A percentile compares a stretch with the other conserved stretches of the same genome.
phyloP scores from a whole-genome alignment of 2,888 invertebrate genomes.

The Macaria notata region DNA sequence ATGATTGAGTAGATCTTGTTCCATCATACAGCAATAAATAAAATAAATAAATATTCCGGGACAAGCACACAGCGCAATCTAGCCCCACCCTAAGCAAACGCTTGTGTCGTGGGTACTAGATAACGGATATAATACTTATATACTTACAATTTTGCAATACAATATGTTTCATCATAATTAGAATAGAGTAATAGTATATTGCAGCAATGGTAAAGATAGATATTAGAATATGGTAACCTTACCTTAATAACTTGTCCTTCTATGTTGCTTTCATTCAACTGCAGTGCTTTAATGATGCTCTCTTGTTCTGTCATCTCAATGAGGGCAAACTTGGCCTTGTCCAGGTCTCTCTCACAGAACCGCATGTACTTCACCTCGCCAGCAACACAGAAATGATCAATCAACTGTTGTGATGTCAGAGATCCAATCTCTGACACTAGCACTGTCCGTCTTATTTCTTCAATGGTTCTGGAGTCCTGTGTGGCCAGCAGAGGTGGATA shows the following conservation, averaged over 20 bases:
- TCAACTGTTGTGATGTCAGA: conserved; percentile 90
- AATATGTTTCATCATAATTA: no score
- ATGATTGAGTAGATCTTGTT: no score
- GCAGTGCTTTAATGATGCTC: conserved; percentile 92
- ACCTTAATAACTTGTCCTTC: conserved; percentile 85
- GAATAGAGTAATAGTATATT: no score
- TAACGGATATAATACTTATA: no score
- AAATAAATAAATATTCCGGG: no score
- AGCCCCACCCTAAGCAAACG: no score
- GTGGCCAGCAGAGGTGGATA: conserved; percentile 96
- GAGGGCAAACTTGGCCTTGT: conserved; percentile 90
- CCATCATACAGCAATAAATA: no score
- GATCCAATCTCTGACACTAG: conserved; percentile 91
- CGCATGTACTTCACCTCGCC: conserved; percentile 98
- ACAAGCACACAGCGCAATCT: no score
- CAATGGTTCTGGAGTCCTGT: conserved; percentile 93
- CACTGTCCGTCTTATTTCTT: conserved; percentile 97
- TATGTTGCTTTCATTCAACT: conserved; percentile 90
- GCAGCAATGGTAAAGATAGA: no score
- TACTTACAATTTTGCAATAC: no score
- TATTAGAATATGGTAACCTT: conserved; percentile 10
- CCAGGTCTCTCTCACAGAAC: conserved; percentile 92
- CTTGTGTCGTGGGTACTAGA: no score
- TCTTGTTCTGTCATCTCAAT: conserved; percentile 97
- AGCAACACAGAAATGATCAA: conserved; percentile 92